phyloP scores from a whole-genome alignment of 2,797 vertebrate species.

The Protosalanx chinensis region DNA sequence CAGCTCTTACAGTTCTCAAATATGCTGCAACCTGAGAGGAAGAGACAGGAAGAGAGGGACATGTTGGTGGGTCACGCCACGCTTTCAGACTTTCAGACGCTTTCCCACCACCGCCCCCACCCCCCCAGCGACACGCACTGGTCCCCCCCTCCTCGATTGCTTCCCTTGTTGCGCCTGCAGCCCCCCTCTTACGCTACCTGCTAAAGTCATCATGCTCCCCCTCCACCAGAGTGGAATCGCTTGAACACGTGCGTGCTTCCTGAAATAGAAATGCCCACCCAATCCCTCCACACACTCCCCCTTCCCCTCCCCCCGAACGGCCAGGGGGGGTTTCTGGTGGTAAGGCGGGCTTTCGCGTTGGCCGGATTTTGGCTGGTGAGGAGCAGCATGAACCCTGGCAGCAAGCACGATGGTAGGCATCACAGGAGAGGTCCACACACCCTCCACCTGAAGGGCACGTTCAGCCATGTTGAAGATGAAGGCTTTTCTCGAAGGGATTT shows the following conservation, averaged over 20 bases:
- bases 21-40: conserved; percentile 87
- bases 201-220: conserved; percentile 53
- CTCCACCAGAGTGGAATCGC: conserved; percentile 30
- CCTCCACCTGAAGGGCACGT: background rate
- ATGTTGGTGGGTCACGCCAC: background rate
- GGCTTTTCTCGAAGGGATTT: conserved; percentile 1
- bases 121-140: background rate
- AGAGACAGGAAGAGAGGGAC: background rate
- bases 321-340: conserved; percentile 24
- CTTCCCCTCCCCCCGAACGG: conserved; percentile 1
- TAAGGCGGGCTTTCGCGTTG: conserved; percentile 53
- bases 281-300: too few species aligned
- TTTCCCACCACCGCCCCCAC: background rate
- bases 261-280: conserved; percentile 47
- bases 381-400: background rate
- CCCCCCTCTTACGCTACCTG: conserved; percentile 47
- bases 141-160: background rate
- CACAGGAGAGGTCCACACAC: background rate
- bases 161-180: background rate
- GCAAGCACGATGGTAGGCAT: conserved; percentile 29
- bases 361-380: conserved; percentile 8
- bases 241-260: conserved; percentile 35
- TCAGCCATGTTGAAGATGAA: background rate
- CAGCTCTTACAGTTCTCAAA: conserved; percentile 97
- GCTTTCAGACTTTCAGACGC: background rate